Base-by-base conservation (phyloP, 2,113 vertebrate species). In the Anoura caudifer region DNA sequence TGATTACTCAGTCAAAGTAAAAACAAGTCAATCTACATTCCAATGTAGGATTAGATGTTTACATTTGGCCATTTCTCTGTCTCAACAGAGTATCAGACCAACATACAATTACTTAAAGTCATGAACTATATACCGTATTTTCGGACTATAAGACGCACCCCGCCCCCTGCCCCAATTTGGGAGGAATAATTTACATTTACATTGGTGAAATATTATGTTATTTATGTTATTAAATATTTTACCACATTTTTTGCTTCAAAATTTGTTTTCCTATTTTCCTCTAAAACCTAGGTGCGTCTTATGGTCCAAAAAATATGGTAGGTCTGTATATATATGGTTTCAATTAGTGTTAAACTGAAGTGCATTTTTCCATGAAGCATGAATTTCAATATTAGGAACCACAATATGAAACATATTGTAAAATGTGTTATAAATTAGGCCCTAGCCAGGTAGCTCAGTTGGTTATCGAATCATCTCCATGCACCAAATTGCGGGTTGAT, bases 1-100 rank as follows among this genome's bases (percentile, higher is more conserved):
- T 36, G 52, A 38, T 26, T 84, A 17, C 33, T 85, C 45, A 54
- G 61, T 73, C 91, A 77, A 89, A 91, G 38, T 45, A 79, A 90
- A 96, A 81, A 56, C 67, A 91, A 79, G 93, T 81, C 52, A 91
- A 81, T 10, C 56, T 59, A 43, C 38, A 56, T 72, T 90, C 87
- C 77, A 54, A 86, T 72, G 65, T 67, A 92, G n/a, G 54, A 93
- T 43, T 93, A 47, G 33, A 22, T 15, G 56, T 69, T 85, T 85
- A 89, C 59, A 82, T 69, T 36, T 86, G 73, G 43, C 73, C 33
- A 72, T 85, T 94, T 80, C 45, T 80, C 9, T 76, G 36, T 85
- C 26, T 76, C 8, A 92, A 69, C 41, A 5, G 33, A 89, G 31
- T 54, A 31, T 67, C 11, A 72, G 47, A 20, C 24, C 41, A 94